phyloP scores from a whole-genome alignment of 2,113 vertebrate genomes.

The Sturnira hondurensis region DNA sequence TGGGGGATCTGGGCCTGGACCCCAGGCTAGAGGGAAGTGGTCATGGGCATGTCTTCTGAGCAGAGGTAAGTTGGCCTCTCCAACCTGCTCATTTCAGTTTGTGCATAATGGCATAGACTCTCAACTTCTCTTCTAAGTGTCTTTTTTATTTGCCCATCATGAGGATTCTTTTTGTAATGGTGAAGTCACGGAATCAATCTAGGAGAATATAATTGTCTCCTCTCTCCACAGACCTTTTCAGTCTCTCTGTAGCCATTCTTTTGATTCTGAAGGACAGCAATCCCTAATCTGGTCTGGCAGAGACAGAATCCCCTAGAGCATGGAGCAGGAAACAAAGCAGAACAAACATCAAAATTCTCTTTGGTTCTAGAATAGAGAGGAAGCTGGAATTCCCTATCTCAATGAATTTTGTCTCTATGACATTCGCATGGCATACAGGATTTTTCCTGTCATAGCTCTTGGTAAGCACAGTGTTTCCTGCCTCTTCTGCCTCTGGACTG shows the following conservation, averaged over 20 bases:
- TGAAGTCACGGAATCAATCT: background rate
- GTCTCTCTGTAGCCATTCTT: background rate
- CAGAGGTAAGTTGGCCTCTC: background rate
- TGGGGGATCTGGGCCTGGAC: background rate
- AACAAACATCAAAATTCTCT: background rate
- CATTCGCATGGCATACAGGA: fast-evolving
- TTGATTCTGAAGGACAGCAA: background rate
- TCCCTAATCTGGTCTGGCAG: background rate
- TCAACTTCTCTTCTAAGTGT: background rate
- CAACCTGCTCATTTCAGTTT: background rate
- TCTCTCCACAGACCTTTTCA: background rate
- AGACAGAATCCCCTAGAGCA: background rate
- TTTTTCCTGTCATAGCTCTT: background rate
- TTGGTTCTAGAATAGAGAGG: background rate
- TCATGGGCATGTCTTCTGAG: background rate
- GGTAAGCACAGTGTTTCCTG: background rate
- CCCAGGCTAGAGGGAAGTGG: background rate
- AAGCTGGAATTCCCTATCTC: background rate
- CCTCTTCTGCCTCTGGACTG: background rate
- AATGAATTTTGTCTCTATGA: background rate
- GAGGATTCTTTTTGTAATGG: background rate
- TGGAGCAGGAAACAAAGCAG: background rate
- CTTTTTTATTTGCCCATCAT: background rate
- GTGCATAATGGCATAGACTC: background rate
- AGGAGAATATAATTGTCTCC: background rate